phyloP scores from a whole-genome alignment of 2,797 vertebrate species.

The Tenualosa thibaudeaui region DNA sequence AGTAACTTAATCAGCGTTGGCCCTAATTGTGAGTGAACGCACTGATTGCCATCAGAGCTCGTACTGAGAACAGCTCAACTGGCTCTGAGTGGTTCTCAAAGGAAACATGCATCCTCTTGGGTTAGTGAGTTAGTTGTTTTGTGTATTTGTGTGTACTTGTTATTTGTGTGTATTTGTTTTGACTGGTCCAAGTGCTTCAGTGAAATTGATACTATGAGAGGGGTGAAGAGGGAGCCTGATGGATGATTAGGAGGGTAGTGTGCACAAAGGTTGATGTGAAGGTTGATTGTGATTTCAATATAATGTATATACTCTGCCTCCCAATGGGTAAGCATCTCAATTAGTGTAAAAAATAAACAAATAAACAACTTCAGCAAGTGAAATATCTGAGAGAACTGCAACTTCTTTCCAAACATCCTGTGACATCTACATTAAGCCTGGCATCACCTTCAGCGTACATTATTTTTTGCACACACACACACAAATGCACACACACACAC shows the following conservation, averaged over 20 bases:
- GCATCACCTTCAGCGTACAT: too few relatives aligned
- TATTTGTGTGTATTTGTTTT: not conserved
- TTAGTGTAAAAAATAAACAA: not conserved
- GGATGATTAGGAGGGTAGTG: not conserved
- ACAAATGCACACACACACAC: too few relatives aligned
- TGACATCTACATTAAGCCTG: not conserved
- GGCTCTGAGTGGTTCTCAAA: not conserved
- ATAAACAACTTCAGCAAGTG: not conserved
- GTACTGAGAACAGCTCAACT: not conserved
- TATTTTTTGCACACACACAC: too few relatives aligned
- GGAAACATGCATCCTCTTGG: not conserved
- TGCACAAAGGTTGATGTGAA: not conserved
- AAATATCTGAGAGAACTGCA: not conserved
- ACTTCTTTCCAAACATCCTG: too few relatives aligned
- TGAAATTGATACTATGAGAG: not conserved
- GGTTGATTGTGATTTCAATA: not conserved
- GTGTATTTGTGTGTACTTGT: not conserved
- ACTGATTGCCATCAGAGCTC: not conserved
- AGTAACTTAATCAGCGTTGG: not conserved
- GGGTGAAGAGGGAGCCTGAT: not conserved
- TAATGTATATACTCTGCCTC: not conserved
- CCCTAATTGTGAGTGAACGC: not conserved
- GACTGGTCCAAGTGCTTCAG: not conserved
- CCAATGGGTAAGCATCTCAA: not conserved
- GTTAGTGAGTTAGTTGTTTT: not conserved